These are phyloP conservation scores for Ailurus styani DNA, from an alignment of 2,113 vertebrate genomes.

Conservation along the genomic window DNA sequence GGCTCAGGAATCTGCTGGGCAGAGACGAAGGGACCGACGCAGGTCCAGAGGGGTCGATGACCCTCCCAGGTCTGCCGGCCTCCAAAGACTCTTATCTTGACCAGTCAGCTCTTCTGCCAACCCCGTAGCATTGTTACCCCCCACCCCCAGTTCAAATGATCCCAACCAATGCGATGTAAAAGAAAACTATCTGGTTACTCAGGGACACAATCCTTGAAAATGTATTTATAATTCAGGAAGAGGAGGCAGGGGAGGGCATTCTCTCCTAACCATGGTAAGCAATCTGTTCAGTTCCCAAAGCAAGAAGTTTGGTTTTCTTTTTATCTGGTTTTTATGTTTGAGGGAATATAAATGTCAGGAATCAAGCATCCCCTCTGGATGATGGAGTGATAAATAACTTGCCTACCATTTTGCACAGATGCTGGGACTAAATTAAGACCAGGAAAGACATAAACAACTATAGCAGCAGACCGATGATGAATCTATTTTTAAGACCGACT, in stretches of 20 bases:
- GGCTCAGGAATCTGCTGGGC: background rate
- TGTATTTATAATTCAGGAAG: constrained; percentile 58
- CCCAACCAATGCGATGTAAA: background rate
- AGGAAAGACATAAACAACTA: constrained; percentile 63
- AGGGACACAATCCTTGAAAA: constrained; percentile 45
- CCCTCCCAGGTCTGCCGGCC: background rate
- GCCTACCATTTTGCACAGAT: constrained; percentile 63
- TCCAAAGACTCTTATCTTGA: background rate
- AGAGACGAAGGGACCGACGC: background rate
- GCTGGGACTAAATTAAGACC: constrained; percentile 65
- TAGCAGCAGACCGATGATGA: constrained; percentile 57
- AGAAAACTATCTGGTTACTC: constrained; percentile 50
- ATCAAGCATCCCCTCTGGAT: constrained; percentile 60
- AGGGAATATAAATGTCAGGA: constrained; percentile 63
- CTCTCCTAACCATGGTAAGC: constrained; percentile 13
- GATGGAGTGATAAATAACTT: constrained; percentile 66
- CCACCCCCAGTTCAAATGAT: background rate
- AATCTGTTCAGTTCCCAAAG: constrained; percentile 60
- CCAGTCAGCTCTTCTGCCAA: background rate
- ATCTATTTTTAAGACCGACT: constrained; percentile 69
- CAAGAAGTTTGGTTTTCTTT: constrained; percentile 60
- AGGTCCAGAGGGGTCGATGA: background rate
- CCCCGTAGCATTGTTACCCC: background rate
- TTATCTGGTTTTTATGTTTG: constrained; percentile 57
- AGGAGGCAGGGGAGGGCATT: constrained; percentile 1